A percentile compares a stretch with the other conserved stretches of the same genome.
Conservation (phyloP, 2,888 invertebrate species). For the Microctonus hyperodae region DNA sequence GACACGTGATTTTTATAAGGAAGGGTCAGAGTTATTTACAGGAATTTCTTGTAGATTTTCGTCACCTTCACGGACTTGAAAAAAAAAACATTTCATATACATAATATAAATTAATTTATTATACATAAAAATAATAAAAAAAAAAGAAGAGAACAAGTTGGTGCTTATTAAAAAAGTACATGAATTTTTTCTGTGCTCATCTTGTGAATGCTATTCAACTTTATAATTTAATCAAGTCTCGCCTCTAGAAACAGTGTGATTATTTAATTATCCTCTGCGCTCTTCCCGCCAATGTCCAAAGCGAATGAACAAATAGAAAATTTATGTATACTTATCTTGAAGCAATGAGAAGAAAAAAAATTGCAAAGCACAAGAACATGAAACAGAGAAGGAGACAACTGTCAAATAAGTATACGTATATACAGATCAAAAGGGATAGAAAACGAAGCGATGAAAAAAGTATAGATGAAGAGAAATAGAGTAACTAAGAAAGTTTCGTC, state of each 20-base stretch:
- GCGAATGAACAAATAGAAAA: neutral
- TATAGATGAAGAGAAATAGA: neutral
- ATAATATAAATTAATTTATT: neutral
- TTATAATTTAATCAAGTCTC: neutral
- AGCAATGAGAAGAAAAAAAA: neutral
- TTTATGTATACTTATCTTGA: neutral
- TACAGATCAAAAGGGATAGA: neutral
- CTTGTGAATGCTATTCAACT: neutral
- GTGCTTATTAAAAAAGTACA: conserved; percentile 3
- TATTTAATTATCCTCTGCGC: neutral
- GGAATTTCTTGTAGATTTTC: neutral
- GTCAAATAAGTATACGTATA: neutral
- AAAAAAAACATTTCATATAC: neutral
- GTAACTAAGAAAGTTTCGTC: conserved; percentile 25
- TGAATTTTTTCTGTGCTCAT: conserved; percentile 1
- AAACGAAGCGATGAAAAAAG: neutral
- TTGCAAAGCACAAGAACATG: neutral
- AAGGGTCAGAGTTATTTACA: neutral
- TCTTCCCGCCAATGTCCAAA: neutral
- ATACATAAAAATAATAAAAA: neutral
- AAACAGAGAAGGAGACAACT: neutral
- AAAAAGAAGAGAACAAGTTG: neutral
- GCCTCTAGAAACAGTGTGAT: neutral
- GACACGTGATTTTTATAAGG: neutral
- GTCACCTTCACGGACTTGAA: too few relatives aligned